Evolutionary conservation across 2,888 invertebrate species (phyloP), one percentile per base, ranked within the genome.

Genomic region (Caenorhabditis angaria): DNA sequence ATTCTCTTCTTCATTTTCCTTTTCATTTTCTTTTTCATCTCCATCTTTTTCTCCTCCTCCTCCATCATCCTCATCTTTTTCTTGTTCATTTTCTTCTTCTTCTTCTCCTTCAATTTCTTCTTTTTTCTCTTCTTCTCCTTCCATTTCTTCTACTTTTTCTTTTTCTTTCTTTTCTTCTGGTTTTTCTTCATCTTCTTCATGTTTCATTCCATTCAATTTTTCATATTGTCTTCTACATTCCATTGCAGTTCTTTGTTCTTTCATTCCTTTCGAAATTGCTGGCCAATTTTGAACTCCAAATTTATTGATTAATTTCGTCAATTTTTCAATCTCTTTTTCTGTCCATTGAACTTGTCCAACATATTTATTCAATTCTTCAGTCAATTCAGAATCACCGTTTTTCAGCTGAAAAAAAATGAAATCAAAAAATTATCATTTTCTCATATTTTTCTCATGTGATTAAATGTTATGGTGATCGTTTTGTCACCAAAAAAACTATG

Each of bases 331-430:
- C 47, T 58, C 70, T 10, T 63, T 48, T 25, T 65, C 62, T 14
- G 65, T 62, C 72, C 72, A 72, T 0, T 60, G 59, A 32, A 66
- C 66, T 48, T 66, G 71, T 41, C 64, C 64, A n/a, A 61, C 62
- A 22, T 72, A 72, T 18, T 50, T 57, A 3, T 47, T 0, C 2
- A 67, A 54, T 28, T 72, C 64, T 5, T 27, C 24, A n/a, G 35
- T 14, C 1, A 72, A 61, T 0, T 20, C 18, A 22, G 56, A 41
- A 2, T 72, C 72, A 10, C 27, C 41, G 0, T 35, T 41, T 35
- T 54, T 18, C 0, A 66, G 54, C 71, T 71, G 56, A 12, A 65
- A 60, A 41, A 35, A 6, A 14, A 47, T 22, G 3, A 50, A 50
- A 22, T n/a, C 41, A 41, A 27, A 2, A n/a, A n/a, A n/a, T n/a